Evolutionary conservation across 2,888 invertebrate genomes (phyloP), one percentile per base, ranked within the genome.

Genomic region (Serrognathus titanus): DNA sequence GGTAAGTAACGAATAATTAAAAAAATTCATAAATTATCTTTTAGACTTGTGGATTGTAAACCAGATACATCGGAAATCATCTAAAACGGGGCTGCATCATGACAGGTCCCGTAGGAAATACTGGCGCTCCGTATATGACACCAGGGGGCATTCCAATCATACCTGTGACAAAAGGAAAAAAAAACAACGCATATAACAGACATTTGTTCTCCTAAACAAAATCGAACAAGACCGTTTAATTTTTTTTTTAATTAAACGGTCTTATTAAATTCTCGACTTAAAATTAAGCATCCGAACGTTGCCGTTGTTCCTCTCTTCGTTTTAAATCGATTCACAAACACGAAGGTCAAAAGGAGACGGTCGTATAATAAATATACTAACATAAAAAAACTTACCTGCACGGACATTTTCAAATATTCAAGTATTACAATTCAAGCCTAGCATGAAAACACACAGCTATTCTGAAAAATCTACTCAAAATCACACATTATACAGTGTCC

Each of bases 41-140:
- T 72, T 71, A 75, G 63, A 75, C 76, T 76, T 76, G 75, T 73
- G 77, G 75, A 67, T 76, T 78, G 73, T 81, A 81, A 72, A 82
- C 78, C 72, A 83, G 80, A 80, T 83, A 82, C 62, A 83, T 79
- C 74, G 84, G 83, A 80, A 86, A 88, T 90, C 91, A 92, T 85
- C 92, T 90, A 84, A 85, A 92, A 79, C 92, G 87, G 67, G 91
- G 92, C 80, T 89, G 90, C 90, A 92, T 89, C 83, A 86, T 66
- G 67, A 79, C 72, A 55, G 73, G 78, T 46, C 76, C 78, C 46
- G 75, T 69, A 10, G 77, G 78, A 63, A 80, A 77, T 75, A 79
- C 77, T 7, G 74, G 79, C 12, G 73, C 73, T 48, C 77, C 78
- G 63, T 78, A 78, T 57, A 79, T 66, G 68, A 79, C 75, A 49